Percentiles rank a stretch among this genome's conserved stretches.
These are phyloP conservation scores for Peucedramus taeniatus DNA, from an alignment of 2,113 vertebrate genomes.

Conservation along the genomic window DNA sequence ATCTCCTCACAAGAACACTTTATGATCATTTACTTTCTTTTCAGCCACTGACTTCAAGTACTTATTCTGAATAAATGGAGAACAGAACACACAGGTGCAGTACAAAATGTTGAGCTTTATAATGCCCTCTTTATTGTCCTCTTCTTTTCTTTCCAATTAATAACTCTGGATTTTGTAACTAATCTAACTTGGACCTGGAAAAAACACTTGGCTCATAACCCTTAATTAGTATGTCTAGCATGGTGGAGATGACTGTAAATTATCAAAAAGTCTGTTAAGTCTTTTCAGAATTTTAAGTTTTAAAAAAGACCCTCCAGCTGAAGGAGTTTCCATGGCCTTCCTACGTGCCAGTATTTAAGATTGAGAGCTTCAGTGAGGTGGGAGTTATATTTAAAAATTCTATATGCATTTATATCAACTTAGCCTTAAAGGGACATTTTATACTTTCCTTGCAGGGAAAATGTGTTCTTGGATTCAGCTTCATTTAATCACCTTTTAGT, in stretches of 20 bases:
- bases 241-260: slow-evolving; percentile 7
- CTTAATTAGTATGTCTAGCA: neutral
- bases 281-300: neutral
- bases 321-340: neutral
- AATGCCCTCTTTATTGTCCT: neutral
- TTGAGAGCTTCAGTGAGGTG: neutral
- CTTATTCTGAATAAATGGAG: neutral
- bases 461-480: neutral
- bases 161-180: slow-evolving; percentile 11
- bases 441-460: neutral
- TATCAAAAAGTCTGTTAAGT: slow-evolving; percentile 7
- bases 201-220: neutral
- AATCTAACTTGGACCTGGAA: neutral
- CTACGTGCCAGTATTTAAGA: neutral
- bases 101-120: neutral
- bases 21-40: neutral
- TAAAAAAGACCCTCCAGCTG: neutral
- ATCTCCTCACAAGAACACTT: neutral
- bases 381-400: neutral
- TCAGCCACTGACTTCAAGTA: neutral
- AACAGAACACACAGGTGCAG: neutral
- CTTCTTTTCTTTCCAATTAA: slow-evolving; percentile 16
- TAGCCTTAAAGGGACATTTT: neutral
- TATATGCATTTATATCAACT: neutral
- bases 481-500: slow-evolving; percentile 3